Base-by-base conservation (phyloP, 2,797 vertebrate genomes). In the Cynopterus sphinx region DNA sequence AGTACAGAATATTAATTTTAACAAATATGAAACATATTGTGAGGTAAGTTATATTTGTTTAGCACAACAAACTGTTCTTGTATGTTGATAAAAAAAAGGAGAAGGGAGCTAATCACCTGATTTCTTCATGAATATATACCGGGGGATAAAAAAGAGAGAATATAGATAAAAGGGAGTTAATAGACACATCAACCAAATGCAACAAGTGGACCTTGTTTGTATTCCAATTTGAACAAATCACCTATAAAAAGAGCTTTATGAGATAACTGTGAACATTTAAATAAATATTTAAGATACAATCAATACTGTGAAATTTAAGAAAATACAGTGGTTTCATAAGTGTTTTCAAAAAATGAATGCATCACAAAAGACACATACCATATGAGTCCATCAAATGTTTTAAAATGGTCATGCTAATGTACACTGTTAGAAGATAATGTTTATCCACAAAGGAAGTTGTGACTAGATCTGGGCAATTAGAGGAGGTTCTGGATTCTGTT, bases 1-100 rank as follows among this genome's bases (percentile, higher is more conserved):
- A 89, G 43, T n/a, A 95, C 10, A 70, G 39, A 90, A 86, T 24
- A 92, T 46, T 92, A 57, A 85, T 59, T 89, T 84, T 59, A 83
- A 82, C 68, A 84, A 84, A 65, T 41, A 63, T 5, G 33, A 84
- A 79, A 92, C 51, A 81, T 85, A 51, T 53, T 75, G 21, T 90
- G n/a, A 79, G 79, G 75, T 84, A 77, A 57, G 39, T 68, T 81
- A 87, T 94, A 77, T 16, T 70, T 91, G 63, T 43, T 82, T 87
- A 91, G 65, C 16, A 59, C 15, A 85, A 78, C 21, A 59, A 79
- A 85, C 21, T 70, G 49, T 85, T 92, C 33, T 68, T 53, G 3
- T 59, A 51, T 53, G 19, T 73, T 78, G 13, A 74, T 33, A 77
- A 83, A 83, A 67, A 49, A 17, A 33, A 57, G 15, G 31, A 22